Conservation (phyloP, 2,797 vertebrate species). For the Sebastolobus alascanus region DNA sequence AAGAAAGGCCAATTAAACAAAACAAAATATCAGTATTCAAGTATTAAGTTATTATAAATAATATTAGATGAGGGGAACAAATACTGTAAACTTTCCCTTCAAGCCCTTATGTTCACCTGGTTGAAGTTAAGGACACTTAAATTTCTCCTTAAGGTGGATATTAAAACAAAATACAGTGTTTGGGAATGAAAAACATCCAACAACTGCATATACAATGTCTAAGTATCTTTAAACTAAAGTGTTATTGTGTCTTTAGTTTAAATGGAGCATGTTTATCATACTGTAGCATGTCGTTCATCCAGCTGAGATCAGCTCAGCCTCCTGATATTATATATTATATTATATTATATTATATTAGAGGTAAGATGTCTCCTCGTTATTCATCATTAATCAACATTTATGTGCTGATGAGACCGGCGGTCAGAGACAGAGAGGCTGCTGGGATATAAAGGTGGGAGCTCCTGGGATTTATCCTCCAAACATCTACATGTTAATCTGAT, state of each 20-base stretch:
- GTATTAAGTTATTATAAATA: neutral
- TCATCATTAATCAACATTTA: conserved; percentile 7
- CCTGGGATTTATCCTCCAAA: conserved; percentile 50
- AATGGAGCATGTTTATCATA: neutral
- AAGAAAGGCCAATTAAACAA: neutral
- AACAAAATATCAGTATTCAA: neutral
- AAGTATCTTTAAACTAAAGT: neutral
- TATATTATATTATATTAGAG: too few species aligned
- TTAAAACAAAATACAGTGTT: neutral
- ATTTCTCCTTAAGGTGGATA: neutral
- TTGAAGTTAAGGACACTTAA: neutral
- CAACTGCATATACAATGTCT: neutral
- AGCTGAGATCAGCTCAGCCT: neutral
- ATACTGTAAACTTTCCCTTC: neutral
- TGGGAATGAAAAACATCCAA: conserved; percentile 4
- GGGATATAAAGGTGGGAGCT: conserved; percentile 63
- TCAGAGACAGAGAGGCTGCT: conserved; percentile 57
- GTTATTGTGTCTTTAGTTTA: neutral
- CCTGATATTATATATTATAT: neutral
- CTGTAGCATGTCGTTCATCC: too few species aligned
- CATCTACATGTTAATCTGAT: conserved; percentile 46
- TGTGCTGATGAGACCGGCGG: neutral
- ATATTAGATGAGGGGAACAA: neutral
- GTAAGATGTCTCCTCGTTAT: neutral
- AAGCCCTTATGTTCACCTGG: neutral